Base-by-base conservation (phyloP, 2,113 vertebrate species). In the Seriola aureovittata region DNA sequence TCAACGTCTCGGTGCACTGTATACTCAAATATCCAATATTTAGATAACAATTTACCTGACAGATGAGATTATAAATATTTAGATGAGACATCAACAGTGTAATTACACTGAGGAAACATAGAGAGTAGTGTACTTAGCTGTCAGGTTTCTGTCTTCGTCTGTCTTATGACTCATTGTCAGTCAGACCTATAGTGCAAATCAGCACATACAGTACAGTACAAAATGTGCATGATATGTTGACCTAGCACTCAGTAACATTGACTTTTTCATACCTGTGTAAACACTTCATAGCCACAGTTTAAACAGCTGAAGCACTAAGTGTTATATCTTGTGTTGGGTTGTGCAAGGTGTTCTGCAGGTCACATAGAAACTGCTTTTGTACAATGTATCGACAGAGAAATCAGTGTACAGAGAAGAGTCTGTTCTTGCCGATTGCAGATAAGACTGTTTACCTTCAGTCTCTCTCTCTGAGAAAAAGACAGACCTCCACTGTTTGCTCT, bases 361-460 rank as follows among this genome's bases (percentile, higher is more conserved):
- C 52, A 46, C 75, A 63, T 10, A 42, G 50, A 72, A 66, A 60
- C 65, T 29, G 68, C 8, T 59, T 80, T 67, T 52, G 71, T 79
- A 1, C 44, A 55, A 57, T 44, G 34, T 71, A 73, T 87, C 44
- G 3, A 19, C 71, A 23, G 21, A 80, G 36, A 40, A 65, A 83
- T 82, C 80, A 81, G 14, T 9, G 52, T 40, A 8, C 68, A 44
- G 69, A 65, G 89, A 86, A 78, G 73, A 86, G 25, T 64, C 42
- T 90, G 82, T 84, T 86, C 86, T 76, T 34, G 4, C 32, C 0
- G 5, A 44, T 60, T 17, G 2, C 40, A 82, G 86, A 89, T 91
- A 88, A 87, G 66, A 64, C 40, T 80, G 69, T 87, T 90, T 82
- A 90, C 72, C 32, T 42, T 80, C 66, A 64, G 64, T 55, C 69